Evolutionary conservation across 1,140 invertebrate species (phyloP).

Genomic region (Aphelinus certus): DNA sequence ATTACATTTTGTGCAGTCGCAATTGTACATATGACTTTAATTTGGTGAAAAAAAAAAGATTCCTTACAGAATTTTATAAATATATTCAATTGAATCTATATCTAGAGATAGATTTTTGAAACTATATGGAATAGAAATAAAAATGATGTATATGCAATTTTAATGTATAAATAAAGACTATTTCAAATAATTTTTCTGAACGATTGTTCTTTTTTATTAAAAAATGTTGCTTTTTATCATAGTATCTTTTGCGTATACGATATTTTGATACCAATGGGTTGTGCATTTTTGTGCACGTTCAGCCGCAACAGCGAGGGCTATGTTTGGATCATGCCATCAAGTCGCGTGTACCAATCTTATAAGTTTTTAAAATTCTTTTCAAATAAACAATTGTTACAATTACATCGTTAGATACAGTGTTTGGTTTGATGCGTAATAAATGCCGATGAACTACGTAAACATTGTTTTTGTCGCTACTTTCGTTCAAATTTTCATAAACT

Average conservation of each 20-base stretch:
- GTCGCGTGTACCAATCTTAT: conserved; percentile 11
- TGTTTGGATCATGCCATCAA: conserved; percentile 10
- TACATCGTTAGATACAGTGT: conserved; percentile 11
- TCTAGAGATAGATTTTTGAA: not conserved
- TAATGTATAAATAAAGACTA: conserved; percentile 23
- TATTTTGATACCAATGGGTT: conserved; percentile 21
- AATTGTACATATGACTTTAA: no score
- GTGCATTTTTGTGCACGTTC: conserved; percentile 21
- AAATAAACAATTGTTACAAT: conserved; percentile 22
- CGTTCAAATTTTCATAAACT: not conserved
- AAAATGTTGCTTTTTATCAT: conserved; percentile 34
- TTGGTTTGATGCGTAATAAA: conserved; percentile 17
- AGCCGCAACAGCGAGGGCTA: conserved; percentile 15
- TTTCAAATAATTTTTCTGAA: conserved; percentile 29
- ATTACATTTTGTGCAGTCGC: no score
- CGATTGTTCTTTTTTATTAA: conserved; percentile 31
- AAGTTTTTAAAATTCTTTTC: conserved; percentile 15
- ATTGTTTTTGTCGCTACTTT: conserved; percentile 5
- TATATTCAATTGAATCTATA: not conserved
- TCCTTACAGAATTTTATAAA: not conserved
- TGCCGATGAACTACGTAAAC: conserved; percentile 18
- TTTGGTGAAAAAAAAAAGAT: not conserved
- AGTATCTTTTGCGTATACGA: conserved; percentile 27
- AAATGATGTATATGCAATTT: conserved; percentile 15
- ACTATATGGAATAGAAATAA: conserved; percentile 11